Evolutionary conservation across 2,888 invertebrate species (phyloP).

Genomic region (Cylloceria caligata): DNA sequence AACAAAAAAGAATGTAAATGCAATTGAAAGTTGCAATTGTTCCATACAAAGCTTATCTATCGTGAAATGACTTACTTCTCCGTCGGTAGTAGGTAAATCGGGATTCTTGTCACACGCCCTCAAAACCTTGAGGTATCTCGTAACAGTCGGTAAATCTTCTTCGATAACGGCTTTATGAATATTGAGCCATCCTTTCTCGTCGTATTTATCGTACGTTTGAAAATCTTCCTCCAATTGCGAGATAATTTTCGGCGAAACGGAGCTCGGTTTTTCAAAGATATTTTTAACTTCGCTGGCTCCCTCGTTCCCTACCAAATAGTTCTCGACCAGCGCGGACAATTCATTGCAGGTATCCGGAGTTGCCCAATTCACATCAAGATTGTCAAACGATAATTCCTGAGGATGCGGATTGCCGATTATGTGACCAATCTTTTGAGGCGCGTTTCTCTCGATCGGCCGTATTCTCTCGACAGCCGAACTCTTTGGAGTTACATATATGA

Average conservation of each 20-base stretch:
- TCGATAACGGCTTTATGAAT: constrained; percentile 78
- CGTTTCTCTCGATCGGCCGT: constrained; percentile 29
- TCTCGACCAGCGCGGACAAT: constrained; percentile 37
- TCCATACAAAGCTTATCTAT: no score
- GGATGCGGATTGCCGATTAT: constrained; percentile 35
- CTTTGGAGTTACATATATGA: constrained; percentile 45
- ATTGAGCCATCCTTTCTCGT: constrained; percentile 76
- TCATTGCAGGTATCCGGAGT: neutral
- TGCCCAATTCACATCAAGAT: neutral
- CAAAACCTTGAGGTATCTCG: constrained; percentile 75
- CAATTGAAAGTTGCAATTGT: no score
- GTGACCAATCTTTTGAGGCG: neutral
- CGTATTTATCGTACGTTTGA: constrained; percentile 67
- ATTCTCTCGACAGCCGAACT: constrained; percentile 32
- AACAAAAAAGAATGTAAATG: neutral
- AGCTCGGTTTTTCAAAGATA: constrained; percentile 65
- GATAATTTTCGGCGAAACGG: constrained; percentile 53
- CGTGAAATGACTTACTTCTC: constrained; percentile 72
- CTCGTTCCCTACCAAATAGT: constrained; percentile 12
- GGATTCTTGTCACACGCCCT: constrained; percentile 70
- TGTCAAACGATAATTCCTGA: constrained; percentile 30
- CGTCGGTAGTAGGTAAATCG: constrained; percentile 73
- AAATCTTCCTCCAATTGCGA: constrained; percentile 75
- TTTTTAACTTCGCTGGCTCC: constrained; percentile 66
- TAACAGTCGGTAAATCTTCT: constrained; percentile 69